A percentile compares a stretch with the other conserved stretches of the same genome.
Evolutionary conservation across 2,113 vertebrate species (phyloP).

Genomic region (Rhineura floridana): DNA sequence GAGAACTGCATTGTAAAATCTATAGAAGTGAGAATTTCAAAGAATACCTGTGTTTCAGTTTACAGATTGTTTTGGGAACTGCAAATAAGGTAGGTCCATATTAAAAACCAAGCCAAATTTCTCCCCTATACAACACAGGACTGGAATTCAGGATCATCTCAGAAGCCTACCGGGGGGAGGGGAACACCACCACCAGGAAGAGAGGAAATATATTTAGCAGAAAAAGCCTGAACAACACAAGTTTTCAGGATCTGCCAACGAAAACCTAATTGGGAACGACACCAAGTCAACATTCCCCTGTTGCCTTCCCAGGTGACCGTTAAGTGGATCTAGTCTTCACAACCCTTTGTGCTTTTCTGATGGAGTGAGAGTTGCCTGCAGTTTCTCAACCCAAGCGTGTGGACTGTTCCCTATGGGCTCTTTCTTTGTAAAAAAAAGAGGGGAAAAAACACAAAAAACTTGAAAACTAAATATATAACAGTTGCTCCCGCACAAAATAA

Average conservation of each 20-base stretch:
- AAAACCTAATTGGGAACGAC: slow-evolving; percentile 60
- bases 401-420: neutral
- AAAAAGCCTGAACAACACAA: slow-evolving; percentile 37
- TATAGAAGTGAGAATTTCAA: too few relatives aligned
- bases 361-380: neutral
- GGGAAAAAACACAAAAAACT: neutral
- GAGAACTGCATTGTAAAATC: too few relatives aligned
- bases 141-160: neutral
- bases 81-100: too few relatives aligned
- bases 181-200: neutral
- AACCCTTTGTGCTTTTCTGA: slow-evolving; percentile 22
- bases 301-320: slow-evolving; percentile 48
- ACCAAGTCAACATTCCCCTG: slow-evolving; percentile 56
- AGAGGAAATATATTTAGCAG: neutral
- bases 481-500: slow-evolving; percentile 64
- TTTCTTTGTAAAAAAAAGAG: slow-evolving; percentile 4
- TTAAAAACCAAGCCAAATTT: too few relatives aligned
- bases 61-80: too few relatives aligned
- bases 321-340: slow-evolving; percentile 14
- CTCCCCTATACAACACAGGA: too few relatives aligned
- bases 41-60: too few relatives aligned
- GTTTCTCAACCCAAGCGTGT: slow-evolving; percentile 12
- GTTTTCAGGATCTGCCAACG: slow-evolving; percentile 43
- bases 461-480: slow-evolving; percentile 52
- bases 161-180: slow-evolving; percentile 15